Evolutionary conservation across 2,113 vertebrate genomes (phyloP), one percentile per base, ranked within the genome.

Genomic region (Otis tarda): DNA sequence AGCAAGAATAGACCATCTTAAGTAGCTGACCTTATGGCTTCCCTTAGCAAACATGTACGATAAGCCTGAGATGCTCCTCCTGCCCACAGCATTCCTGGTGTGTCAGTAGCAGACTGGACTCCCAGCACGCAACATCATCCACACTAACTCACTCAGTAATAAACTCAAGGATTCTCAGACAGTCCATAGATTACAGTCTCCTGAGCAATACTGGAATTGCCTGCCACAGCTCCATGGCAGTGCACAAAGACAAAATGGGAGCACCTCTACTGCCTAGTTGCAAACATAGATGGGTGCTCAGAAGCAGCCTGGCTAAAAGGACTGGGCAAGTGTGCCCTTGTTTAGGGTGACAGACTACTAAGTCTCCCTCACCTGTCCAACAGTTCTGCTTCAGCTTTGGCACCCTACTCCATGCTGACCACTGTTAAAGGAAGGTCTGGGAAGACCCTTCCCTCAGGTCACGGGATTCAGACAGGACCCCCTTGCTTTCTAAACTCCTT

Each of bases 31-130:
- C 16, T 49, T 35, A 25, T 30, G 9, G 37, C 31, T 70, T 84
- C 33, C 49, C 35, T 56, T 35, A 60, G 65, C 74, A 70, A 79
- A 81, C 9, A 7, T 1, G 0, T 30, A 27, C 0, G 0, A 2
- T 31, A 60, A 81, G 27, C 19, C 15, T 33, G n/a, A 49, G 37
- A 31, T 83, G 33, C 47, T 80, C 30, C 14, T 85, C 30, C 43
- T 57, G 37, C 45, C 80, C 49, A 27, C 65, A 43, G 52, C 14
- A 27, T 13, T 67, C 52, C 52, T 47, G 39, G 7, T 1, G 2
- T 78, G 13, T 70, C 64, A 39, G 21, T 2, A 47, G 35, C 10
- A 30, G 33, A 27, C 49, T 19, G 14, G 47, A 70, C 43, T 61
- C 4, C 0, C 5, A 50, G 63, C 43, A 65, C 52, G 49, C 22